These are phyloP conservation scores for Camponotus pennsylvanicus DNA, from an alignment of 1,140 invertebrate species.

Conservation along the genomic window DNA sequence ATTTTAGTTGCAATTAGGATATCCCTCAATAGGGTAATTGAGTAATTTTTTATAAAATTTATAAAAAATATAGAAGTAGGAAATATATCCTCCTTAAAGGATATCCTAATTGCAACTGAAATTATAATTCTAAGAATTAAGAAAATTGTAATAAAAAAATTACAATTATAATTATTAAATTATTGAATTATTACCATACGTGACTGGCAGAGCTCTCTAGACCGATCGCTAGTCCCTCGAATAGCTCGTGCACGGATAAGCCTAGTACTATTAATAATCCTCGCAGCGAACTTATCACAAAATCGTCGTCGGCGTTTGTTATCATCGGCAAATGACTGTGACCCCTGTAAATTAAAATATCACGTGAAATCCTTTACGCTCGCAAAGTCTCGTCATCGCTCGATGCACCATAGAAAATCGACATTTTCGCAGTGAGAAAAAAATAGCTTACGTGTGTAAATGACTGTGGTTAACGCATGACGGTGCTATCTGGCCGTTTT, in stretches of 20 bases:
- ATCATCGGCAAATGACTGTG: constrained; percentile 83
- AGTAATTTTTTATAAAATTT: no score
- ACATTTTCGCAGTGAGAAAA: background rate
- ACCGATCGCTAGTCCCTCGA: constrained; percentile 96
- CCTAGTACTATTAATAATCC: constrained; percentile 94
- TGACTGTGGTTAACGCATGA: constrained; percentile 64
- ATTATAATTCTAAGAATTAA: no score
- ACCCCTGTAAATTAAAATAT: constrained; percentile 37
- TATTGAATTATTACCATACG: constrained; percentile 88
- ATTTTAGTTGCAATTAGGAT: no score
- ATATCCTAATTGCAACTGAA: no score
- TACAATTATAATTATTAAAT: no score
- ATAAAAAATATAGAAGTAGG: no score
- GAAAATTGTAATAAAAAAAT: no score
- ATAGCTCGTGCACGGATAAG: constrained; percentile 95
- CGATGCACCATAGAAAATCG: background rate
- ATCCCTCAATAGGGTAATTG: no score
- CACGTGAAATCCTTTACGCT: background rate
- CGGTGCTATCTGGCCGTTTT: constrained; percentile 72
- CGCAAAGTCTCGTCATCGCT: background rate
- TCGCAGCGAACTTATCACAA: constrained; percentile 89
- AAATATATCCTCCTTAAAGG: no score
- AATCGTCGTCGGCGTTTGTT: constrained; percentile 85
- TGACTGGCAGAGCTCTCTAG: constrained; percentile 90
- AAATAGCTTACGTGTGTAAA: constrained; percentile 73